phyloP scores from a whole-genome alignment of 1,140 invertebrate genomes.

The Macrosteles quadrilineatus region DNA sequence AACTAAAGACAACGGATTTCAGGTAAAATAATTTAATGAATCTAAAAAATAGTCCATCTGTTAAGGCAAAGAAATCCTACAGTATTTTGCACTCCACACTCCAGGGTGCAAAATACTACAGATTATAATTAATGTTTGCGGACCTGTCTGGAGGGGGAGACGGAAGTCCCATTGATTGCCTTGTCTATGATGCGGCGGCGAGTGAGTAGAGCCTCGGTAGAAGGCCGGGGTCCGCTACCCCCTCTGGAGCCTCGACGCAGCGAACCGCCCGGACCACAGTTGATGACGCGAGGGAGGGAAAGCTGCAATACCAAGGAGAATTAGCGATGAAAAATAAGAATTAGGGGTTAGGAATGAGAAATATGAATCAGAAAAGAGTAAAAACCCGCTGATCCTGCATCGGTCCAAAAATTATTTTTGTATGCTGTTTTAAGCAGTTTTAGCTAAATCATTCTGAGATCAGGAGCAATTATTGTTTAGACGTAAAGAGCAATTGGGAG shows the following conservation, averaged over 20 bases:
- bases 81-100: too few relatives aligned
- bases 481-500: too few relatives aligned
- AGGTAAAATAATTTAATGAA: too few relatives aligned
- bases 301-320: background rate
- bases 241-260: constrained; percentile 23
- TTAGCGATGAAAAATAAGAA: background rate
- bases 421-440: too few relatives aligned
- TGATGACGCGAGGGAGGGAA: constrained; percentile 24
- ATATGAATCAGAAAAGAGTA: background rate
- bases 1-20: too few relatives aligned
- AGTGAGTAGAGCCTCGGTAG: background rate
- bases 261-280: background rate
- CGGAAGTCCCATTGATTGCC: background rate
- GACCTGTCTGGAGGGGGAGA: background rate
- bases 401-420: too few relatives aligned
- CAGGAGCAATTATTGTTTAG: too few relatives aligned
- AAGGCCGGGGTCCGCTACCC: background rate
- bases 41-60: too few relatives aligned
- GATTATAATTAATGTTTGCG: too few relatives aligned
- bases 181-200: background rate
- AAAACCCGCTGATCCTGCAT: background rate
- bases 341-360: background rate
- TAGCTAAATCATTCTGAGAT: too few relatives aligned
- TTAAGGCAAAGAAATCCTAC: too few relatives aligned
- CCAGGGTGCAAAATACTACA: too few relatives aligned